Percentiles rank a stretch among this genome's conserved stretches.
phyloP scores from a whole-genome alignment of 1,140 invertebrate species.

The Adelges cooleyi region DNA sequence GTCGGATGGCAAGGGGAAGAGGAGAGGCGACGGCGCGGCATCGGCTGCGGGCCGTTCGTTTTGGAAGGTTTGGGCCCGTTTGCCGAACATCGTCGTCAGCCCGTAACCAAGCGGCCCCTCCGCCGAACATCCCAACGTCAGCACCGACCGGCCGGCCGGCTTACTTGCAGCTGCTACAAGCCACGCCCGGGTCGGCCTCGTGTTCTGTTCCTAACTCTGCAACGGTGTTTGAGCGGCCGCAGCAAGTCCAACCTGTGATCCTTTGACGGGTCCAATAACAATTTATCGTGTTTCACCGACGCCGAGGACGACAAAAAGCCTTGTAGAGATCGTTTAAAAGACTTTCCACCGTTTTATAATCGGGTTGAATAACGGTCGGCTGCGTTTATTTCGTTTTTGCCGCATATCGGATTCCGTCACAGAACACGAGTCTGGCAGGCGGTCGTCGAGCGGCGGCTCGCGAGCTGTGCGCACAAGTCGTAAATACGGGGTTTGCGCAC shows the following conservation, averaged over 20 bases:
- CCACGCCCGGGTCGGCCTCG: neutral
- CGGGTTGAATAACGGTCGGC: neutral
- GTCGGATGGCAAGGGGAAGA: no score
- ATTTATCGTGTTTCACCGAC: no score
- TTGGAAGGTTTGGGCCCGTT: neutral
- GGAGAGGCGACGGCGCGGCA: no score
- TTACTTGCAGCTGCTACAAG: constrained; percentile 24
- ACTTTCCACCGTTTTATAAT: neutral
- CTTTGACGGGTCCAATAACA: no score
- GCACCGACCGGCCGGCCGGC: neutral
- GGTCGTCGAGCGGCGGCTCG: neutral
- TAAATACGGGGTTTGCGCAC: neutral
- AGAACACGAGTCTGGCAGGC: neutral
- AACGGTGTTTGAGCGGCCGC: neutral
- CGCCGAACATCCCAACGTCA: no score
- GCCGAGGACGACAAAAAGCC: no score
- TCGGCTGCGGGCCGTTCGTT: no score
- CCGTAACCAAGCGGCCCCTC: neutral
- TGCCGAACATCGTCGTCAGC: constrained; percentile 24
- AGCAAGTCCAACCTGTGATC: no score
- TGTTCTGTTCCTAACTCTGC: constrained; percentile 5
- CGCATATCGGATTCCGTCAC: neutral
- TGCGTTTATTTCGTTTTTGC: neutral
- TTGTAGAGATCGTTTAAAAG: no score
- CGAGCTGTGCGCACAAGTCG: neutral